Conservation (phyloP, 2,888 invertebrate species). For the Anagyrus pseudococci region DNA sequence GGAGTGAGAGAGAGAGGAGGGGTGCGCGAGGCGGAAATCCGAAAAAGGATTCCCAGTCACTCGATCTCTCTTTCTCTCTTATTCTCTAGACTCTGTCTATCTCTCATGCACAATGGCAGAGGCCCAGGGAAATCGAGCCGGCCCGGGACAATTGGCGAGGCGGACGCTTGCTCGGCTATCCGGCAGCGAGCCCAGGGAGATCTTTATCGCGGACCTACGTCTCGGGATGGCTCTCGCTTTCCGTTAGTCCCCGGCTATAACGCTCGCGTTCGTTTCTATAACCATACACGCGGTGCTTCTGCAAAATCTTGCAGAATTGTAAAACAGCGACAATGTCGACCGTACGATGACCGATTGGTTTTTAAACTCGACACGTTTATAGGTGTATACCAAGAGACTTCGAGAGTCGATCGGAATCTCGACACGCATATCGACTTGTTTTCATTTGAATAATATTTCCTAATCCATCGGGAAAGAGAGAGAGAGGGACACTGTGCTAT, state of each 20-base stretch:
- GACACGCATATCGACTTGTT: too few relatives aligned
- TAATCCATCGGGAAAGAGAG: conserved; percentile 18
- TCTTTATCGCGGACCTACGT: conserved; percentile 9
- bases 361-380: too few relatives aligned
- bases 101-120: neutral
- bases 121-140: conserved; percentile 15
- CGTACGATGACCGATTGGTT: too few relatives aligned
- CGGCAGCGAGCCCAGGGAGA: conserved; percentile 13
- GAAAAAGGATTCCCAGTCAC: conserved; percentile 34
- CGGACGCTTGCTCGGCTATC: conserved; percentile 3
- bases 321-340: too few relatives aligned
- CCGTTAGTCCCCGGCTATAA: neutral
- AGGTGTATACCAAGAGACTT: too few relatives aligned
- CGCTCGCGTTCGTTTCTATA: too few relatives aligned
- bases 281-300: too few relatives aligned
- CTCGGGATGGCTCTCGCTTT: neutral
- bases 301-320: too few relatives aligned
- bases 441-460: conserved; percentile 37
- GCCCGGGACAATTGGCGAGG: neutral
- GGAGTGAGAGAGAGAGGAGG: neutral
- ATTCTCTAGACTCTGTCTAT: neutral
- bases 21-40: conserved; percentile 21
- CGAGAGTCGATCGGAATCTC: too few relatives aligned
- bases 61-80: conserved; percentile 6
- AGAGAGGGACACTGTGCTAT: too few relatives aligned